Evolutionary conservation across 2,888 invertebrate species (phyloP).

Genomic region (Torymus aiolomorphi): DNA sequence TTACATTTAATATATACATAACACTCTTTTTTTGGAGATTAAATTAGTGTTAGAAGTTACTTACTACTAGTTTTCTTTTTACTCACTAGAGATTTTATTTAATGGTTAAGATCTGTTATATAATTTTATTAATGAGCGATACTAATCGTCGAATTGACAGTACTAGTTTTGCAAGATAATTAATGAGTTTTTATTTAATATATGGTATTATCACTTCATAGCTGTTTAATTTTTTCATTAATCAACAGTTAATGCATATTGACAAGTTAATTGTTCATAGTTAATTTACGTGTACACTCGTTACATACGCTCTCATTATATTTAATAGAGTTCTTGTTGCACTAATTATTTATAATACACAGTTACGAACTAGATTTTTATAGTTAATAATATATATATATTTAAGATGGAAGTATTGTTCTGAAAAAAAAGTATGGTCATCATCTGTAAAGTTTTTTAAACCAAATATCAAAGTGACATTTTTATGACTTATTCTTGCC

Average conservation of each 20-base stretch:
- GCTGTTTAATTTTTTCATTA: conserved; percentile 26
- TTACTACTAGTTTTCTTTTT: no score
- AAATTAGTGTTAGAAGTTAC: no score
- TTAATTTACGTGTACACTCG: not conserved
- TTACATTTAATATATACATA: no score
- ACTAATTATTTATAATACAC: conserved; percentile 43
- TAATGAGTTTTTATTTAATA: conserved; percentile 9
- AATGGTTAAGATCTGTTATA: not conserved
- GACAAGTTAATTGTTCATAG: not conserved
- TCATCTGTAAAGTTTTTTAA: not conserved
- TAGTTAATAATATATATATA: not conserved
- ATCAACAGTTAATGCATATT: conserved; percentile 15
- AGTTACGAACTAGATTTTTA: not conserved
- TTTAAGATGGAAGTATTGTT: conserved; percentile 29
- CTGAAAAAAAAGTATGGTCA: not conserved
- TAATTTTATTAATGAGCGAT: conserved; percentile 22
- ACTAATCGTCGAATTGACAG: conserved; percentile 20
- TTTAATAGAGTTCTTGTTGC: conserved; percentile 29
- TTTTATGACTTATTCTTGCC: no score
- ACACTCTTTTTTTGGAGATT: no score
- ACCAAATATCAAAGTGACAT: no score
- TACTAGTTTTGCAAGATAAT: conserved; percentile 25
- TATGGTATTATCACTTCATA: not conserved
- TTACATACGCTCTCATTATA: conserved; percentile 8
- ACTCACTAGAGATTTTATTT: conserved; percentile 7